phyloP scores from a whole-genome alignment of 2,888 invertebrate genomes.

The Dryadula phaetusa region DNA sequence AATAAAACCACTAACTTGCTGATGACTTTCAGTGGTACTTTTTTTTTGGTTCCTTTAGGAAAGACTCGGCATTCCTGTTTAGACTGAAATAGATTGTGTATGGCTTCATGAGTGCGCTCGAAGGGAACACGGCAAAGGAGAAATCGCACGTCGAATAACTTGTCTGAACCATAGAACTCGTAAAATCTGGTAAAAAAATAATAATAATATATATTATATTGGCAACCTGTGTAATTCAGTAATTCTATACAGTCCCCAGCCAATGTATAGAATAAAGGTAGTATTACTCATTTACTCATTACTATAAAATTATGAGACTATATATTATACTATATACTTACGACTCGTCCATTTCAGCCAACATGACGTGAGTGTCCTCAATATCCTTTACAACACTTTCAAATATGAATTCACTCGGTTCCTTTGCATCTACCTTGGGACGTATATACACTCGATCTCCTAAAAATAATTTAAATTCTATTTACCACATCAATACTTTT shows the following conservation, averaged over 20 bases:
- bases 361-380: slow-evolving; percentile 63
- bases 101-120: slow-evolving; percentile 76
- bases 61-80: slow-evolving; percentile 61
- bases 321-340: slow-evolving; percentile 44
- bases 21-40: slow-evolving; percentile 48
- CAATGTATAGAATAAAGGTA: too few species aligned
- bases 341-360: slow-evolving; percentile 57
- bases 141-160: slow-evolving; percentile 72
- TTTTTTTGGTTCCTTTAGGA: slow-evolving; percentile 51
- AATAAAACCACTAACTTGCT: slow-evolving; percentile 50
- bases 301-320: too few species aligned
- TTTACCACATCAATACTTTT: too few species aligned
- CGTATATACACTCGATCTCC: slow-evolving; percentile 82
- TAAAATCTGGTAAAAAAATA: slow-evolving; percentile 53
- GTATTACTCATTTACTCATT: too few species aligned
- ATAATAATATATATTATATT: neutral
- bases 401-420: slow-evolving; percentile 53
- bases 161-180: slow-evolving; percentile 49
- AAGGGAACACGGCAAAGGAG: slow-evolving; percentile 68
- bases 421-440: slow-evolving; percentile 53
- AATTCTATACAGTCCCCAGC: too few species aligned
- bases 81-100: slow-evolving; percentile 63
- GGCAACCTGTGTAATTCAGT: too few species aligned
- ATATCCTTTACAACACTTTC: slow-evolving; percentile 68
- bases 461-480: slow-evolving; percentile 46